Evolutionary conservation across 2,888 invertebrate species (phyloP).

Genomic region (Diplolepis rosae): DNA sequence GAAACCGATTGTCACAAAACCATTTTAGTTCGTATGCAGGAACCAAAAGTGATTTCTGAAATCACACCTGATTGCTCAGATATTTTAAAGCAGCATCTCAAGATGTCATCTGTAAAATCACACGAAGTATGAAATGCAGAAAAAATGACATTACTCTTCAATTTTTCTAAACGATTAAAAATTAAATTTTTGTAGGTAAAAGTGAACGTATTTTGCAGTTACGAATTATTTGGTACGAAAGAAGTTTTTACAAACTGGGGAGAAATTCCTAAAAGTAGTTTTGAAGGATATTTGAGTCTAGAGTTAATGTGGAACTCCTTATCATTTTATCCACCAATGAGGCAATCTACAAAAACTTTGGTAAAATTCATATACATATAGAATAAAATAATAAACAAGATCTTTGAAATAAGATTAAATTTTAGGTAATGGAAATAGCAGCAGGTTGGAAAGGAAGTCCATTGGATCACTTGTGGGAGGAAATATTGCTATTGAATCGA

Average conservation of each 20-base stretch:
- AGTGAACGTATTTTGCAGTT: slow-evolving; percentile 34
- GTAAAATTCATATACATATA: slow-evolving; percentile 28
- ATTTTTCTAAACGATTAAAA: not conserved
- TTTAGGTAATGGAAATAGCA: slow-evolving; percentile 42
- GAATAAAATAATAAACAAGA: not conserved
- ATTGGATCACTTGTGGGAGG: slow-evolving; percentile 41
- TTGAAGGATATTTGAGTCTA: slow-evolving; percentile 40
- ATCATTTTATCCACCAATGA: slow-evolving; percentile 39
- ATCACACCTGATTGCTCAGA: slow-evolving; percentile 26
- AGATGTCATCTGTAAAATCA: not conserved
- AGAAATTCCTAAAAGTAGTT: slow-evolving; percentile 29
- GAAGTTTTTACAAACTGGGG: slow-evolving; percentile 33
- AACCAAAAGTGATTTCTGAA: slow-evolving; percentile 33
- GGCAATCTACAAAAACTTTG: slow-evolving; percentile 37
- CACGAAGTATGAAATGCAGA: slow-evolving; percentile 19
- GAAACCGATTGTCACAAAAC: slow-evolving; percentile 35
- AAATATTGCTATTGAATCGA: slow-evolving; percentile 40
- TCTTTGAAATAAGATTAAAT: not conserved
- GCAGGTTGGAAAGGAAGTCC: slow-evolving; percentile 36
- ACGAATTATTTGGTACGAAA: slow-evolving; percentile 42
- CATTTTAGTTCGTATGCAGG: slow-evolving; percentile 34
- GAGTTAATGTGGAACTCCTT: slow-evolving; percentile 37
- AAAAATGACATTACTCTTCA: not conserved
- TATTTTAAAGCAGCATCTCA: slow-evolving; percentile 21
- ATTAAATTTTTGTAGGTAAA: slow-evolving; percentile 24